These are phyloP conservation scores for Dione vanillae DNA, from an alignment of 2,888 invertebrate genomes.

Conservation along the genomic window DNA sequence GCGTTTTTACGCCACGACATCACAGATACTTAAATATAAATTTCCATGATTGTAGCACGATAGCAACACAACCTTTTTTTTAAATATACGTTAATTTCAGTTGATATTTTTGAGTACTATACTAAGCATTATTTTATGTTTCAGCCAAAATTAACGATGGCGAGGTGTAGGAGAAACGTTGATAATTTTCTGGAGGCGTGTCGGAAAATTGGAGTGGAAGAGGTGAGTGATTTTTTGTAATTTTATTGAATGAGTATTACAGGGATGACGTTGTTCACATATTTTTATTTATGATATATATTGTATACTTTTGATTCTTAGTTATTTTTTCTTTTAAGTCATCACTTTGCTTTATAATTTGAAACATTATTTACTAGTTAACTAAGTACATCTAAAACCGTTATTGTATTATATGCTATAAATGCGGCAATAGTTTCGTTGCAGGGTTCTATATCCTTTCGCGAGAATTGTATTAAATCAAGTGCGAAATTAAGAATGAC, in stretches of 20 bases:
- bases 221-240: constrained; percentile 86
- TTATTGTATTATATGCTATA: not conserved
- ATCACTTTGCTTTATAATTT: not conserved
- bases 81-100: no score
- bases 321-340: no score
- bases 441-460: constrained; percentile 75
- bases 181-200: constrained; percentile 98
- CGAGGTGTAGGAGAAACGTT: constrained; percentile 96
- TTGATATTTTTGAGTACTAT: not conserved
- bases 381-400: constrained; percentile 5
- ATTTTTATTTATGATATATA: no score
- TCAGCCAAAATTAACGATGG: constrained; percentile 97
- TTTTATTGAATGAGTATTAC: no score
- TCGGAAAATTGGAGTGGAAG: constrained; percentile 95
- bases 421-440: constrained; percentile 54
- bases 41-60: no score
- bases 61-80: no score
- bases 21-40: no score
- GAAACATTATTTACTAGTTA: not conserved
- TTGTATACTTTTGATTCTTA: no score
- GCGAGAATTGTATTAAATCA: constrained; percentile 53
- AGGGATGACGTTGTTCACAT: no score
- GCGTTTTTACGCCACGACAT: no score
- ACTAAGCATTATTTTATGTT: constrained; percentile 51
- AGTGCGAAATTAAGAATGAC: constrained; percentile 8